Base-by-base conservation (phyloP, 2,888 invertebrate species). In the Caenorhabditis sp. region DNA sequence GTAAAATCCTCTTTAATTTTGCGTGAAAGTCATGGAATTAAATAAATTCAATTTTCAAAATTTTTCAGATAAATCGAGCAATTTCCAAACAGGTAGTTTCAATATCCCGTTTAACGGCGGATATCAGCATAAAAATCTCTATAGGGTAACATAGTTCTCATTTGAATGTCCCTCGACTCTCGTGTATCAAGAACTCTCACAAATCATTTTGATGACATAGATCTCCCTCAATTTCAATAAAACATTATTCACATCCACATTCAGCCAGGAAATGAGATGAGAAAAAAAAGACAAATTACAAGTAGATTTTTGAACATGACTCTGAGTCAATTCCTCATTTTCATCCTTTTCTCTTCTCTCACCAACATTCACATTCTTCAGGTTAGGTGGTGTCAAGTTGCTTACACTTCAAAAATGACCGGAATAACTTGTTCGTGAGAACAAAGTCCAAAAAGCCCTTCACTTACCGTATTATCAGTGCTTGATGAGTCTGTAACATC, bases 401-500 rank as follows among this genome's bases (percentile, higher is more conserved):
- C n/a, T n/a, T n/a, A 36, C 36, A 36, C 36, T 36, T 43, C 43
- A 7, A 17, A 43, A 43, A 17, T 43, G 17, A 53, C 58, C n/a
- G 17, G 10, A 43, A 31, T 7, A 31, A 31, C 31, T 7, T 10
- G 31, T 4, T 4, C 5, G 31, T 7, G 10, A 7, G 31, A 31
- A 10, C 31, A 31, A 31, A 10, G 31, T 31, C 10, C 31, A 31
- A 31, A 31, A 31, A 7, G 10, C 36, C 50, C 50, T 50, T n/a
- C n/a, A n/a, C 59, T 21, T 53, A 63, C 36, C 20, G 70, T 65
- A 58, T 77, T 64, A 52, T 70, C 67, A 63, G 71, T 60, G 56
- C 68, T 67, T 25, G 70, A 74, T n/a, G 63, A 71, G 58, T 74
- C 64, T 1, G 67, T 65, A n/a, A 61, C 73, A 23, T 73, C 70